A percentile compares a stretch with the other conserved stretches of the same genome.
phyloP scores from a whole-genome alignment of 2,113 vertebrate species.

The Oreocharis arfaki region DNA sequence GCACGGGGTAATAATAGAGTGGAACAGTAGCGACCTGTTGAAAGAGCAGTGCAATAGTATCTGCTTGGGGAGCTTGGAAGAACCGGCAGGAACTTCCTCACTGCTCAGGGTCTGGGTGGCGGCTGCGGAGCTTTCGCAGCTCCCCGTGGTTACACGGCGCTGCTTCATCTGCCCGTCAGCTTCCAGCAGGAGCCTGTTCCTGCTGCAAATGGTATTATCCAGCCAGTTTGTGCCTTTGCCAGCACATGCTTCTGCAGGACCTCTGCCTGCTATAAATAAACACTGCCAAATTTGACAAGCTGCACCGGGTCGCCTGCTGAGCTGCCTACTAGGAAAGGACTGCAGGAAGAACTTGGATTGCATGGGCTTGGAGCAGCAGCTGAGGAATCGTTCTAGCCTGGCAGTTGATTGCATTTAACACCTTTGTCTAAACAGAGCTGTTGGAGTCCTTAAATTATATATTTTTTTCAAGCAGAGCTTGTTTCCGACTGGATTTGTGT shows the following conservation, averaged over 20 bases:
- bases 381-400: background rate
- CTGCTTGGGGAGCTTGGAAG: background rate
- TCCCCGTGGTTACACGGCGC: background rate
- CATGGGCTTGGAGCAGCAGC: background rate
- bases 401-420: background rate
- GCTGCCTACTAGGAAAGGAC: slow-evolving; percentile 45
- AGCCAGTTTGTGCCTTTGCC: slow-evolving; percentile 55
- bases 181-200: slow-evolving; percentile 47
- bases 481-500: background rate
- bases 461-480: background rate
- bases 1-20: background rate
- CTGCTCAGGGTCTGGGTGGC: background rate
- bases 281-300: slow-evolving; percentile 62
- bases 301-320: slow-evolving; percentile 15
- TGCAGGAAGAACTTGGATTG: background rate
- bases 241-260: slow-evolving; percentile 65
- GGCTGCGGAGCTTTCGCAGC: background rate
- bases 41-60: background rate
- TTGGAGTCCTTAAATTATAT: background rate
- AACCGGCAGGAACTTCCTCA: background rate
- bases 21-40: background rate
- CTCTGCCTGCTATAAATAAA: slow-evolving; percentile 78
- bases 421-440: background rate
- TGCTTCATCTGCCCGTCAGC: slow-evolving; percentile 1
- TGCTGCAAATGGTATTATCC: slow-evolving; percentile 36